Base-by-base conservation (phyloP, 2,797 vertebrate species). In the Danionella dracula region DNA sequence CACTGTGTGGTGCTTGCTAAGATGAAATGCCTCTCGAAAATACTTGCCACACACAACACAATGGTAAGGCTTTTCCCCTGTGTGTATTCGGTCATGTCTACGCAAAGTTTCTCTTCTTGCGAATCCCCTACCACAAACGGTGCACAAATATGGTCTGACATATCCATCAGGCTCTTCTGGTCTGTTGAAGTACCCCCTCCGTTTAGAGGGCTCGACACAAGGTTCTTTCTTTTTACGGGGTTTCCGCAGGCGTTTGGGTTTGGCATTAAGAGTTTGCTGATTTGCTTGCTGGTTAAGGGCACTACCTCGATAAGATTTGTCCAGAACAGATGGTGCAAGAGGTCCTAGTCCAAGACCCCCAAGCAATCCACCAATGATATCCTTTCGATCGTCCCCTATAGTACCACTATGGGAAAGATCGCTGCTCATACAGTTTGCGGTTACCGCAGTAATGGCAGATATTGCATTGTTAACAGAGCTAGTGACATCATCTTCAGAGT, bases 1-100 rank as follows among this genome's bases (percentile, higher is more conserved):
- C 67, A 98, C 95, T 1, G 94, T 96, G 62, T 93, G 93, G 84
- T 97, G 95, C 76, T 97, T 97, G 85, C 93, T 94, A 40, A 97
- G 89, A 81, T 97, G 95, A 85, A 97, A 97, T 42, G 94, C 94
- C 76, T 97, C 95, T 2, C 95, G 88, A 76, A 97, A 96, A 77
- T 94, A 92, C 75, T 97, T 97, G 6, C 95, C 95, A 17, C 95
- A 97, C n/a, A 95, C 90, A 0, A 87, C 86, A 59, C 95, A 97
- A 76, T 95, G 93, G 78, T 97, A 93, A 4, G 95, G 92, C 75
- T 97, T 97, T 81, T 97, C 95, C 1, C 95, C 94, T 0, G 93
- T 96, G 74, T 96, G 95, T 81, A 97, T 94, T 11, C 94, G 86
- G 72, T 96, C 93, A 0, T 97, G 95, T 0, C 95, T 87, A 61